These are phyloP conservation scores for Propithecus coquereli DNA, from an alignment of 2,113 vertebrate species.

Conservation along the genomic window DNA sequence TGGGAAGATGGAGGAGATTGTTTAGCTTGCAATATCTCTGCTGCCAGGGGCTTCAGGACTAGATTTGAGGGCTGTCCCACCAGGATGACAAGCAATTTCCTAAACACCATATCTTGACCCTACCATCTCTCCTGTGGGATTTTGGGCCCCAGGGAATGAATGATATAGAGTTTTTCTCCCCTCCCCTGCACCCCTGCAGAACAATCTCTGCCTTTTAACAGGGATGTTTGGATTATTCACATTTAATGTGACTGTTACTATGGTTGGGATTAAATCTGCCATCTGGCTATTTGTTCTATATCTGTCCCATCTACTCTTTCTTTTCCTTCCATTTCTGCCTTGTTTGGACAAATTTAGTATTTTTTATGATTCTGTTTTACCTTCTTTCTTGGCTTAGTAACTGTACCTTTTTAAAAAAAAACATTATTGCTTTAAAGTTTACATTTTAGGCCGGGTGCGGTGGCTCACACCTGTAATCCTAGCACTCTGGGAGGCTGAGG, in stretches of 20 bases:
- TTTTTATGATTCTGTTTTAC: neutral
- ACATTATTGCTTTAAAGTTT: neutral
- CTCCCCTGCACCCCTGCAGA: neutral
- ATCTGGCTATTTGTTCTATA: neutral
- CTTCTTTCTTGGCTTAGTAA: neutral
- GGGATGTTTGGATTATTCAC: neutral
- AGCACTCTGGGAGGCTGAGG: no score
- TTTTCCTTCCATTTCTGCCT: neutral
- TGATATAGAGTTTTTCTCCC: neutral
- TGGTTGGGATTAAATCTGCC: neutral
- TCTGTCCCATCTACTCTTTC: neutral
- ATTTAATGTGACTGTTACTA: neutral
- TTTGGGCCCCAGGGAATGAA: neutral
- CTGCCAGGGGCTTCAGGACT: neutral
- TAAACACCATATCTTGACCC: neutral
- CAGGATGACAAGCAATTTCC: neutral
- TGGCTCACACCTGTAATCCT: no score
- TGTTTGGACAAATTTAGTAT: neutral
- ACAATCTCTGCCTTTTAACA: neutral
- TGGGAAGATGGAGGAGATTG: neutral
- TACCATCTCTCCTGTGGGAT: neutral
- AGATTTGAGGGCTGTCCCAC: neutral
- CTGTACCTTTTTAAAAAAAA: neutral
- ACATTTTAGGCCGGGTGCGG: no score
- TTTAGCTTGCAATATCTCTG: neutral